These are phyloP conservation scores for Chaunax sp. DNA, from an alignment of 2,797 vertebrate species.

Conservation along the genomic window DNA sequence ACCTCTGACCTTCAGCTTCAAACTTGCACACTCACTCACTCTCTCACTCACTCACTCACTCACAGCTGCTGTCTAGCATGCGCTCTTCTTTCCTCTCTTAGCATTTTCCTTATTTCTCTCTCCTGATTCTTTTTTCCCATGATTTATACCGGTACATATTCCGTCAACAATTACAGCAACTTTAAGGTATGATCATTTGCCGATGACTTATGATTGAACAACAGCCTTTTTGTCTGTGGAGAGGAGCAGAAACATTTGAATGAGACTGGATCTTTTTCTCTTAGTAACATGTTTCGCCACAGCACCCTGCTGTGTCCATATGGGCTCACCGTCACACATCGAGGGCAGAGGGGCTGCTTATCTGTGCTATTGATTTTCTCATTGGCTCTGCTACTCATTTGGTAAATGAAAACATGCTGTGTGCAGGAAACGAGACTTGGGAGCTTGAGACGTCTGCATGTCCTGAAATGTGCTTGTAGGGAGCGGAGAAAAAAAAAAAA, in stretches of 20 bases:
- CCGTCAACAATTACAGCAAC: slow-evolving; percentile 16
- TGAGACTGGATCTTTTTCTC: slow-evolving; percentile 56
- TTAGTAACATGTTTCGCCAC: slow-evolving; percentile 66
- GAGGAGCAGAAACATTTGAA: slow-evolving; percentile 45
- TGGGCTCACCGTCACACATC: slow-evolving; percentile 77
- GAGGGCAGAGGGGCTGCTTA: slow-evolving; percentile 78
- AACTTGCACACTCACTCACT: slow-evolving; percentile 60
- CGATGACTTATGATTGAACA: slow-evolving; percentile 29
- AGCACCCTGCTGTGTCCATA: slow-evolving; percentile 76
- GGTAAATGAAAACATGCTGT: slow-evolving; percentile 83
- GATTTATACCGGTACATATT: slow-evolving; percentile 14
- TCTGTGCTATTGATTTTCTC: slow-evolving; percentile 83
- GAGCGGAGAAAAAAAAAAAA: slow-evolving; percentile 11
- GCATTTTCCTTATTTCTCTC: slow-evolving; percentile 18
- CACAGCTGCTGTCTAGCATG: slow-evolving; percentile 56
- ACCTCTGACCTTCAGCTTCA: slow-evolving; percentile 68
- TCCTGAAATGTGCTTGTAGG: slow-evolving; percentile 42
- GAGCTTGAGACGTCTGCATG: slow-evolving; percentile 60
- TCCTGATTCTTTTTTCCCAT: background rate
- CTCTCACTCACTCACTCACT: slow-evolving; percentile 49
- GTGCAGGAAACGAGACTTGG: slow-evolving; percentile 69
- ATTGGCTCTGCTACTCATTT: slow-evolving; percentile 79
- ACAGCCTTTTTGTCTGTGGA: slow-evolving; percentile 38
- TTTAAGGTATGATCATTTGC: slow-evolving; percentile 15
- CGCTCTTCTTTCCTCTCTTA: slow-evolving; percentile 5